Conservation (phyloP, 2,888 invertebrate genomes). For the Drosophila greeni region DNA sequence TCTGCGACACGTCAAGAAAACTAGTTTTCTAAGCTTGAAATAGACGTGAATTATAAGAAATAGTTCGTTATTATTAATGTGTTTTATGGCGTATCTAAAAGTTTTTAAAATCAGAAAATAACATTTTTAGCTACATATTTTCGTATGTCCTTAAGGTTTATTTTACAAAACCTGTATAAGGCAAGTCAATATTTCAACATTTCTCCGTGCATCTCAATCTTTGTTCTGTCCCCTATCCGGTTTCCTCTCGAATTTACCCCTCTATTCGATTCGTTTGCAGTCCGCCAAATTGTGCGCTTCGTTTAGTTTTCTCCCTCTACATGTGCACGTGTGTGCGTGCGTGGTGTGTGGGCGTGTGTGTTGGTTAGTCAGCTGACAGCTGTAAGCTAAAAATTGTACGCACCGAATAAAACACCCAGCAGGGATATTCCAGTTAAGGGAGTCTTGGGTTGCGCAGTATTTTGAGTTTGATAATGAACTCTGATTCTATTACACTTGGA, state of each 20-base stretch:
- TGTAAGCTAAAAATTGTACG: constrained; percentile 43
- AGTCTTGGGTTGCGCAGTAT: not conserved
- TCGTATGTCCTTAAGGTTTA: not conserved
- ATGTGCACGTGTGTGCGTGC: constrained; percentile 1
- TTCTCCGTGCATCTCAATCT: not conserved
- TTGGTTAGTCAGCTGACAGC: constrained; percentile 51
- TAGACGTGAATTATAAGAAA: not conserved
- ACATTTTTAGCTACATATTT: not conserved
- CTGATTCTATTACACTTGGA: not conserved
- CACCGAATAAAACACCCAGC: constrained; percentile 26
- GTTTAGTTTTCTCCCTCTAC: constrained; percentile 42
- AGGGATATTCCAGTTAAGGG: not conserved
- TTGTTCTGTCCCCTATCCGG: not conserved
- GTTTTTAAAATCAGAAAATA: not conserved
- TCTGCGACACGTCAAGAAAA: constrained; percentile 2
- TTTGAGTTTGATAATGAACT: not conserved
- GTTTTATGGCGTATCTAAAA: not conserved
- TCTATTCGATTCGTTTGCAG: constrained; percentile 32
- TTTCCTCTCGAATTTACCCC: constrained; percentile 1
- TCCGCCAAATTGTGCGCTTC: constrained; percentile 49
- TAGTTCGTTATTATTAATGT: not conserved
- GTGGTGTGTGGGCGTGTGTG: not conserved
- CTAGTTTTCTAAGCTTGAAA: not conserved
- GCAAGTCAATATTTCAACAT: not conserved
- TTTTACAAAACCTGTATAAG: not conserved